Evolutionary conservation across 2,888 invertebrate species (phyloP).

Genomic region (Eristalis tenax): DNA sequence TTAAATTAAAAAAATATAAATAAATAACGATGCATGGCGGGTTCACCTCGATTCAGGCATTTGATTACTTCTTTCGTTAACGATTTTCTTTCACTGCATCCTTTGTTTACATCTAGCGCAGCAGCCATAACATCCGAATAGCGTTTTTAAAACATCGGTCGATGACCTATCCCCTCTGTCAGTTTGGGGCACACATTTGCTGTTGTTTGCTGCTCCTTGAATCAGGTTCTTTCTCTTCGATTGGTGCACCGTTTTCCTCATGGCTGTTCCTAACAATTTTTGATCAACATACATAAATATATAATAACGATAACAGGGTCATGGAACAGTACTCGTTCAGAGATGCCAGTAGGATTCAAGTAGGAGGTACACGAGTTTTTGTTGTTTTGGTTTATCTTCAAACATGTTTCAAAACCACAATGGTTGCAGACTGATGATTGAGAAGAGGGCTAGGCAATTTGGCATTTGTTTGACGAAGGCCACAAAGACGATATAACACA

Average conservation of each 20-base stretch:
- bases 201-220: constrained; percentile 43
- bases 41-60: constrained; percentile 45
- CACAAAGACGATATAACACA: background rate
- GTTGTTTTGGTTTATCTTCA: background rate
- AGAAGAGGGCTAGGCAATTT: background rate
- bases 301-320: constrained; percentile 31
- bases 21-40: constrained; percentile 30
- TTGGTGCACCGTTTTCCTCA: background rate
- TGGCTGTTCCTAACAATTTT: constrained; percentile 31
- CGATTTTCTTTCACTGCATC: background rate
- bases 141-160: constrained; percentile 55
- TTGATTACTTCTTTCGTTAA: constrained; percentile 3
- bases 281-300: constrained; percentile 42
- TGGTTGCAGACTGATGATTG: background rate
- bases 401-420: background rate
- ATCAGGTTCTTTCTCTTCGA: constrained; percentile 47
- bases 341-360: background rate
- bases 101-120: constrained; percentile 41
- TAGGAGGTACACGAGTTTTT: background rate
- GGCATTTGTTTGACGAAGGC: background rate
- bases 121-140: constrained; percentile 54
- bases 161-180: constrained; percentile 50
- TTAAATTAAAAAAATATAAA: constrained; percentile 32
- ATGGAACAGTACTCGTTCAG: constrained; percentile 51
- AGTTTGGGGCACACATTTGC: constrained; percentile 36